phyloP scores from a whole-genome alignment of 2,113 vertebrate species.

The Galemys pyrenaicus region DNA sequence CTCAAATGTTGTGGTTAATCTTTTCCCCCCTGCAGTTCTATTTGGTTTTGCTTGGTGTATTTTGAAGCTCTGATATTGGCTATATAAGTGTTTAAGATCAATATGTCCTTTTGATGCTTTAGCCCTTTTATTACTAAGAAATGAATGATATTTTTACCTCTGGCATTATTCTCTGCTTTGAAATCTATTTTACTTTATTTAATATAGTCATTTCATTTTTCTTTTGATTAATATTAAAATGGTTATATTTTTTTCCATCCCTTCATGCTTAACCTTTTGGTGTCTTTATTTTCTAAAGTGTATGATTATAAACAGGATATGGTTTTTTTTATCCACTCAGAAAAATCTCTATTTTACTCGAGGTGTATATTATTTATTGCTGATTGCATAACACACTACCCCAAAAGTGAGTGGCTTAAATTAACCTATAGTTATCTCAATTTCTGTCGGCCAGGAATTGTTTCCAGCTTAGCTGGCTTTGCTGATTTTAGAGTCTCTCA shows the following conservation, averaged over 20 bases:
- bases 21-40: not conserved
- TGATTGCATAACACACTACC: not conserved
- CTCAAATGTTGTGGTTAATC: too few species aligned
- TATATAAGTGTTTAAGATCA: not conserved
- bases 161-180: not conserved
- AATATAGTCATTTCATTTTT: not conserved
- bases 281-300: not conserved
- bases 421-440: not conserved
- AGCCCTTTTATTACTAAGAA: not conserved
- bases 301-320: not conserved
- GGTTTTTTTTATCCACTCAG: not conserved
- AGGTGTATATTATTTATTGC: not conserved
- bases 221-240: not conserved
- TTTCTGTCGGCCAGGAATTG: not conserved
- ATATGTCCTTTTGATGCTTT: not conserved
- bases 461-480: not conserved
- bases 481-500: not conserved
- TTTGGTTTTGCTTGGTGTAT: not conserved
- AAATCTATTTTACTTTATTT: not conserved
- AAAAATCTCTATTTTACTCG: not conserved
- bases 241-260: not conserved
- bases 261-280: not conserved
- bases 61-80: not conserved
- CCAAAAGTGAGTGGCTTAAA: too few species aligned
- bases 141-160: not conserved